These are phyloP conservation scores for Notospermus geniculatus DNA, from an alignment of 1,140 invertebrate genomes.

Conservation along the genomic window DNA sequence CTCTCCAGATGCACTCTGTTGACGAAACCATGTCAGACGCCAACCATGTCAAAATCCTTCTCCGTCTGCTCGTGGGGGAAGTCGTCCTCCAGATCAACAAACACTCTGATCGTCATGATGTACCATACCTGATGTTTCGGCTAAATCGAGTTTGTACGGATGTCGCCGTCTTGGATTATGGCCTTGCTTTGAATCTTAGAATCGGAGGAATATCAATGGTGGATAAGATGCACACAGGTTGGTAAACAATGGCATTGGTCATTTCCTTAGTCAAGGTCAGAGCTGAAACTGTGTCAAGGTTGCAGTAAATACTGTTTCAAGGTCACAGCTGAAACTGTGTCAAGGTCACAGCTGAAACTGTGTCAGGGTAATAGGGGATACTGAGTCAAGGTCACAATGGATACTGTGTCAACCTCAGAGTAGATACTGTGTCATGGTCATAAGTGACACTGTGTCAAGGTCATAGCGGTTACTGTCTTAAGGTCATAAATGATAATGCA, in stretches of 20 bases:
- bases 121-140: conserved; percentile 74
- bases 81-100: conserved; percentile 62
- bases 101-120: conserved; percentile 55
- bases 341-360: no score
- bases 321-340: no score
- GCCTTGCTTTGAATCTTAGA: conserved; percentile 73
- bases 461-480: no score
- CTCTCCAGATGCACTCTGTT: conserved; percentile 75
- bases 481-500: no score
- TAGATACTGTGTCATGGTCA: neutral
- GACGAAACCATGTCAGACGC: conserved; percentile 79
- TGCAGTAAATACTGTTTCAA: no score
- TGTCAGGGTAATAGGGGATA: no score
- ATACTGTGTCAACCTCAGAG: no score
- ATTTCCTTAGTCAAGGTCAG: no score
- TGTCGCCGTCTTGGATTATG: conserved; percentile 74
- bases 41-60: conserved; percentile 70
- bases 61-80: conserved; percentile 73
- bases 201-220: conserved; percentile 71
- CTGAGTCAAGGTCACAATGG: no score
- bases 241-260: conserved; percentile 10
- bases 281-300: no score
- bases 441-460: conserved; percentile 6
- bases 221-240: conserved; percentile 74
- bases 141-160: conserved; percentile 71